phyloP scores from a whole-genome alignment of 1,140 invertebrate species.

The Anadara kagoshimensis region DNA sequence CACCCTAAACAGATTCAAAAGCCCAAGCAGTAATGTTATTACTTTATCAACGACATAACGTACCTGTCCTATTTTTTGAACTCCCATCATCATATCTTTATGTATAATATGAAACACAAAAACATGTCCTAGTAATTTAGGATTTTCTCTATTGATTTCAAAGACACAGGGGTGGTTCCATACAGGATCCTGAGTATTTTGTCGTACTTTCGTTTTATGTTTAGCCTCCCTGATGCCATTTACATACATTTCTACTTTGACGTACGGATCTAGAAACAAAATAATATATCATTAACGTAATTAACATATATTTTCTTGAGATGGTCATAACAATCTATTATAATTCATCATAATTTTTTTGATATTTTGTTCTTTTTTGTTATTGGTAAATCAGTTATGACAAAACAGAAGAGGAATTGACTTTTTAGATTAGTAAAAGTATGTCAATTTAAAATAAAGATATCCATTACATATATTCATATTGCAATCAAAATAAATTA shows the following conservation, averaged over 20 bases:
- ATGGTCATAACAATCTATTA: not conserved
- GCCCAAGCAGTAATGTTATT: no score
- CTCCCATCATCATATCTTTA: slow-evolving; percentile 71
- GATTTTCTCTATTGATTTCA: slow-evolving; percentile 69
- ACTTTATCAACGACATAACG: no score
- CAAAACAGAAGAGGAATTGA: no score
- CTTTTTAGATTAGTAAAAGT: no score
- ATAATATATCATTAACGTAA: not conserved
- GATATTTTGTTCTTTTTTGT: not conserved
- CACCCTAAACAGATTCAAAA: no score
- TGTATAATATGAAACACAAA: slow-evolving; percentile 69
- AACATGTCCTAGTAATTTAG: slow-evolving; percentile 67
- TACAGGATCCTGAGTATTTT: slow-evolving; percentile 67
- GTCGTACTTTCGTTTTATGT: slow-evolving; percentile 66
- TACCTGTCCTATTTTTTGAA: slow-evolving; percentile 69
- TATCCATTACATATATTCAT: no score
- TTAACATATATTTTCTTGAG: not conserved
- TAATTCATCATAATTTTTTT: not conserved
- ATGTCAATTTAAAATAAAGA: no score
- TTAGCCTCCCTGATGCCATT: slow-evolving; percentile 67
- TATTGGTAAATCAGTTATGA: no score
- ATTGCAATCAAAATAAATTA: no score
- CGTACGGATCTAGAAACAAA: slow-evolving; percentile 62
- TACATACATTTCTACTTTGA: slow-evolving; percentile 70
- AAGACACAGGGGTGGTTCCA: slow-evolving; percentile 69